phyloP scores from a whole-genome alignment of 2,113 vertebrate species.

The Dascyllus trimaculatus region DNA sequence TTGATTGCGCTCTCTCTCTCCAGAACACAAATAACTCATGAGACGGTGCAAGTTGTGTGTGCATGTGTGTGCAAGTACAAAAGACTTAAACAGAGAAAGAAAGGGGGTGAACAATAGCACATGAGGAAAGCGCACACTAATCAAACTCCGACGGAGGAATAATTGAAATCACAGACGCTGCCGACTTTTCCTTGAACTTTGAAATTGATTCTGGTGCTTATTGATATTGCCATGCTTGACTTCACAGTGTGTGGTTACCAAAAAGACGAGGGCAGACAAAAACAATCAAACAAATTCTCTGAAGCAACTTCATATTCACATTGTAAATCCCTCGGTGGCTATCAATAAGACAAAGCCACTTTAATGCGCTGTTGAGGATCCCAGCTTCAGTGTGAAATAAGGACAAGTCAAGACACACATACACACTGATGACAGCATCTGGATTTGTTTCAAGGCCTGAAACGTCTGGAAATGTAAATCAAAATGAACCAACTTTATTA shows the following conservation, averaged over 20 bases:
- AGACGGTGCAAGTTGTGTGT: conserved; percentile 18
- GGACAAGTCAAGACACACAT: conserved; percentile 60
- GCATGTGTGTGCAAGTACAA: not conserved
- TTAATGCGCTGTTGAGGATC: conserved; percentile 31
- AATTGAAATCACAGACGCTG: conserved; percentile 61
- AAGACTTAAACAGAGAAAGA: conserved; percentile 17
- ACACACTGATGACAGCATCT: conserved; percentile 56
- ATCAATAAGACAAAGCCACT: conserved; percentile 36
- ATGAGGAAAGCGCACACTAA: conserved; percentile 51
- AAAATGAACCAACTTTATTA: conserved; percentile 19
- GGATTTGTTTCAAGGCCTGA: conserved; percentile 24
- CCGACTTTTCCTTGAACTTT: conserved; percentile 52
- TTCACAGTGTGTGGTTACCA: conserved; percentile 45
- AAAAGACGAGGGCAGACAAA: conserved; percentile 45
- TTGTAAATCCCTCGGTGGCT: conserved; percentile 46
- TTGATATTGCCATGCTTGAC: conserved; percentile 55
- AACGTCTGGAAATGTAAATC: conserved; percentile 52
- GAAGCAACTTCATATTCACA: conserved; percentile 38
- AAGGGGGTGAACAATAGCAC: conserved; percentile 18
- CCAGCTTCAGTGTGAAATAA: conserved; percentile 53
- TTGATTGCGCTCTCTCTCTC: conserved; percentile 67
- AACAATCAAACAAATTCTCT: conserved; percentile 42
- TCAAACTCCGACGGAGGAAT: conserved; percentile 70
- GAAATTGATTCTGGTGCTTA: conserved; percentile 54
- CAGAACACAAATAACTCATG: conserved; percentile 49